A percentile compares a stretch with the other conserved stretches of the same genome.
Conservation (phyloP, 2,113 vertebrate species). For the Microtus pennsylvanicus region DNA sequence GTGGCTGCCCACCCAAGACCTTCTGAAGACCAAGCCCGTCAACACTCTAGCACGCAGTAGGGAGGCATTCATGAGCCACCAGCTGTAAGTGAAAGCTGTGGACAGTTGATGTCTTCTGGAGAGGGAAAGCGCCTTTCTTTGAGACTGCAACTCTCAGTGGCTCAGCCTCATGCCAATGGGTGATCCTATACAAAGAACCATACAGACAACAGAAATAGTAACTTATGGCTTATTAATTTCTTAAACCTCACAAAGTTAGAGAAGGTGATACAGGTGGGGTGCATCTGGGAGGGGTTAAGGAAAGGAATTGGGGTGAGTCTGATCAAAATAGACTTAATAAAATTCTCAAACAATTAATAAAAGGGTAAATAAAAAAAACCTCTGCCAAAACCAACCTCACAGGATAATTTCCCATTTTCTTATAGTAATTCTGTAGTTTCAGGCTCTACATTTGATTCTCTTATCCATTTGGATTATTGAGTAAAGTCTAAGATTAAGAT, state of each 20-base stretch:
- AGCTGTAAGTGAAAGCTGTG: neutral
- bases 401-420: neutral
- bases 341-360: neutral
- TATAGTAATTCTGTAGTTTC: neutral
- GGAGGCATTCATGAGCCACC: neutral
- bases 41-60: neutral
- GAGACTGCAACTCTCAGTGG: neutral
- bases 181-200: neutral
- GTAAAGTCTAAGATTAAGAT: neutral
- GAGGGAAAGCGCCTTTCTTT: neutral
- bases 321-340: neutral
- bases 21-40: neutral
- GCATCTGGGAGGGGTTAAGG: neutral
- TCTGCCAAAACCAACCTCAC: neutral
- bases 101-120: neutral
- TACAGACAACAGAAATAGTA: neutral
- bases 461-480: neutral
- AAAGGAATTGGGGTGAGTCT: neutral
- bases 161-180: neutral
- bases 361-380: neutral
- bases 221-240: neutral
- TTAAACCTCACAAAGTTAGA: neutral
- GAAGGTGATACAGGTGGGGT: too few relatives aligned
- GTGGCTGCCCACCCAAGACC: neutral
- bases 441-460: neutral